Evolutionary conservation across 1,140 invertebrate genomes (phyloP).

Genomic region (Venustaconcha ellipsiformis): DNA sequence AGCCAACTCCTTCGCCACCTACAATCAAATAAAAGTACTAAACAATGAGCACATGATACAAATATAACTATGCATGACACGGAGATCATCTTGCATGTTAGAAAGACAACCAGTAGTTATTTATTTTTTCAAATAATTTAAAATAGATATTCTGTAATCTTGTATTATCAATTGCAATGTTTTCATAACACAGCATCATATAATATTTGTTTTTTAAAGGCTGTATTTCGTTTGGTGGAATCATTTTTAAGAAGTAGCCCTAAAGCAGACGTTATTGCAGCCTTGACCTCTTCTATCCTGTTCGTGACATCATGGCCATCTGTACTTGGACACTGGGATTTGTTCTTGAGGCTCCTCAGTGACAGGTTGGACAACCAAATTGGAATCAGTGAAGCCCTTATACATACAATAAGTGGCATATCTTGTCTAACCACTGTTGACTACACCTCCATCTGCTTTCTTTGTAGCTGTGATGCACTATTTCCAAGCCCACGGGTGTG

Average conservation of each 20-base stretch:
- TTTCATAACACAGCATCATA: too few relatives aligned
- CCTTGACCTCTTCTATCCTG: conserved; percentile 10
- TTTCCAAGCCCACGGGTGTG: conserved; percentile 15
- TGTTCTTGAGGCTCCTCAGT: background rate
- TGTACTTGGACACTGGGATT: background rate
- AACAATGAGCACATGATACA: too few relatives aligned
- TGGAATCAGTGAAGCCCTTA: background rate
- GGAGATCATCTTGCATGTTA: too few relatives aligned
- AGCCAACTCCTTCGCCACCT: conserved; percentile 33
- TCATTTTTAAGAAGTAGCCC: conserved; percentile 27
- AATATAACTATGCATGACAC: too few relatives aligned
- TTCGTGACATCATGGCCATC: conserved; percentile 13
- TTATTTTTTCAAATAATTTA: too few relatives aligned
- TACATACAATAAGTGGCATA: conserved; percentile 5
- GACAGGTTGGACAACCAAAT: too few relatives aligned
- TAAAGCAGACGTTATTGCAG: conserved; percentile 20
- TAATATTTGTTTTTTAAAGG: too few relatives aligned
- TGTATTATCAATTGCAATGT: too few relatives aligned
- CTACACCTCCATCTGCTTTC: background rate
- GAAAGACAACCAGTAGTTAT: too few relatives aligned
- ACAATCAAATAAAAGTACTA: background rate
- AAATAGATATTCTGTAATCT: too few relatives aligned
- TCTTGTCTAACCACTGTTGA: background rate
- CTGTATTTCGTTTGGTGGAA: conserved; percentile 25
- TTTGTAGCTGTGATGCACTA: conserved; percentile 2